These are phyloP conservation scores for Colletes latitarsis DNA, from an alignment of 1,140 invertebrate genomes.

Conservation along the genomic window DNA sequence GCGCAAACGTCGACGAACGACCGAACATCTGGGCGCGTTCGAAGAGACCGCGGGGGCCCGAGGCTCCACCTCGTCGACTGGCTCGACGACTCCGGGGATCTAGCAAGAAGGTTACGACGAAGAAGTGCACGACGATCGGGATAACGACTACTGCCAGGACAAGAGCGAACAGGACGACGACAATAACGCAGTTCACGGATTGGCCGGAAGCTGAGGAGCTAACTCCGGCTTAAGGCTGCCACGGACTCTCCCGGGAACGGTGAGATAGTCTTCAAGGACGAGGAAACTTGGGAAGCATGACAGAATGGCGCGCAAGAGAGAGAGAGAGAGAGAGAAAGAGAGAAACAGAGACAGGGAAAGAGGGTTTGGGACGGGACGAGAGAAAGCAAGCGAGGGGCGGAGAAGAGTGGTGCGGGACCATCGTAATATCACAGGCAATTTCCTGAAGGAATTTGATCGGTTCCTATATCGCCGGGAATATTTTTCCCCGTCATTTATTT, in stretches of 20 bases:
- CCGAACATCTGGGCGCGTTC: slow-evolving; percentile 5
- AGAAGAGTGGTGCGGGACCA: slow-evolving; percentile 46
- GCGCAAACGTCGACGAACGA: slow-evolving; percentile 41
- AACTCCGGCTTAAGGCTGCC: slow-evolving; percentile 46
- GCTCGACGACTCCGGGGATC: neutral
- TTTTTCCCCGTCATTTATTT: slow-evolving; percentile 72
- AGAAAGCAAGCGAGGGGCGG: slow-evolving; percentile 14
- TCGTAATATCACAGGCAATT: slow-evolving; percentile 75
- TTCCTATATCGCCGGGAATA: slow-evolving; percentile 68
- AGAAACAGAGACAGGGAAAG: slow-evolving; percentile 9
- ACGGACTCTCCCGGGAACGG: slow-evolving; percentile 42
- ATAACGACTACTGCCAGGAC: neutral
- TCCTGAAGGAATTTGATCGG: slow-evolving; percentile 74
- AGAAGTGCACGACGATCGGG: slow-evolving; percentile 49
- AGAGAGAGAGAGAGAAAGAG: neutral
- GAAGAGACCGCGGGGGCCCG: slow-evolving; percentile 7
- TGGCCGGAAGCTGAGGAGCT: slow-evolving; percentile 44
- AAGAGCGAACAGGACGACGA: slow-evolving; percentile 28
- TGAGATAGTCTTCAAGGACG: slow-evolving; percentile 45
- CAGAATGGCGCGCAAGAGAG: slow-evolving; percentile 19
- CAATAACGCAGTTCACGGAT: slow-evolving; percentile 52
- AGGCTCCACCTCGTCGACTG: slow-evolving; percentile 15
- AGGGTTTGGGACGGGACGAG: neutral
- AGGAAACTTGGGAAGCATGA: slow-evolving; percentile 25
- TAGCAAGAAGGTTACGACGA: neutral